These are phyloP conservation scores for Amniataba percoides DNA, from an alignment of 2,797 vertebrate species.

Conservation along the genomic window DNA sequence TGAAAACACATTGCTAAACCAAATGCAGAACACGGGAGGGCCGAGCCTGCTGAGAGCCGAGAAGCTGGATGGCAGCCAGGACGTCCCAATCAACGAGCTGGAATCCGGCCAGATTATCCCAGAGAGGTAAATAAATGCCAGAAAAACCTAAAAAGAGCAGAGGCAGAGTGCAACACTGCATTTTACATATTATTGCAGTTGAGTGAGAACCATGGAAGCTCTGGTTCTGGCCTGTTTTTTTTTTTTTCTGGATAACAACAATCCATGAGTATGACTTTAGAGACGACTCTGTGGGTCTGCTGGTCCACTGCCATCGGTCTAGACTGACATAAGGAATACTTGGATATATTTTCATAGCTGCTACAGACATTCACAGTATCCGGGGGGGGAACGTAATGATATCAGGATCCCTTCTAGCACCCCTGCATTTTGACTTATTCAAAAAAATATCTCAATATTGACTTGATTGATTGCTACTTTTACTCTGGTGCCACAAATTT, in stretches of 20 bases:
- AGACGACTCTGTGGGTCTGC: background rate
- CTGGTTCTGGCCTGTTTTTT: slow-evolving; percentile 12
- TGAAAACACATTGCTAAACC: slow-evolving; percentile 56
- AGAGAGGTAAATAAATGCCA: slow-evolving; percentile 64
- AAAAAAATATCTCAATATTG: background rate
- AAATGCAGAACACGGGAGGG: slow-evolving; percentile 43
- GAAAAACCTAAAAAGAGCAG: slow-evolving; percentile 39
- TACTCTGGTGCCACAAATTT: background rate
- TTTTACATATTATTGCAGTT: slow-evolving; percentile 30
- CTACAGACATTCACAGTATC: background rate
- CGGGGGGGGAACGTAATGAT: no score
- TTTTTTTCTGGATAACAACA: no score
- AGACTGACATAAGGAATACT: background rate
- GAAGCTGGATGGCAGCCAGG: slow-evolving; percentile 65
- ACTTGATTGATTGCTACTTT: background rate
- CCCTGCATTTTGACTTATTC: background rate
- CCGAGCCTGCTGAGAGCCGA: slow-evolving; percentile 29
- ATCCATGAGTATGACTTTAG: background rate
- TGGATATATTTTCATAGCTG: background rate
- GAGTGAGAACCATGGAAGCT: slow-evolving; percentile 19
- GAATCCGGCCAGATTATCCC: slow-evolving; percentile 63
- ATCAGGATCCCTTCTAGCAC: no score
- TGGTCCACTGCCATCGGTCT: background rate
- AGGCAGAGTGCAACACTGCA: slow-evolving; percentile 6
- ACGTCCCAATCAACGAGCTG: slow-evolving; percentile 67